Conservation (phyloP, 2,888 invertebrate genomes). For the Cylindroiulus punctatus region DNA sequence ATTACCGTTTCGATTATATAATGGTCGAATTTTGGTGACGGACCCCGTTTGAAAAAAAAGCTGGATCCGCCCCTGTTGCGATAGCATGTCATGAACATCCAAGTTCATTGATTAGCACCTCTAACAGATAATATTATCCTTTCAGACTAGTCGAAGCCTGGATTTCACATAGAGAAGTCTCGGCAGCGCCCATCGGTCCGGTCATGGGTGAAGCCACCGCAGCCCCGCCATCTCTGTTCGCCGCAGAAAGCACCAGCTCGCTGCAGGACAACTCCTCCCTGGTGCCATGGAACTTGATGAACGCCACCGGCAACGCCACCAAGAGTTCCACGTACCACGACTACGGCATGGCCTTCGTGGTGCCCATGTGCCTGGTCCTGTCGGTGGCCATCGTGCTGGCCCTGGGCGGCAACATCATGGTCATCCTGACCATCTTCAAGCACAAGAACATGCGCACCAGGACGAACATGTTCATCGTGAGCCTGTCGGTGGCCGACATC, state of each 20-base stretch:
- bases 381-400: slow-evolving; percentile 64
- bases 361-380: slow-evolving; percentile 63
- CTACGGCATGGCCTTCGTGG: slow-evolving; percentile 62
- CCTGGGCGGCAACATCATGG: slow-evolving; percentile 66
- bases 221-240: not conserved
- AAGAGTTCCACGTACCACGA: slow-evolving; percentile 48
- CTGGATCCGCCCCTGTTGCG: too few species aligned
- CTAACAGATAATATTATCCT: not conserved
- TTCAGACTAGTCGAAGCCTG: slow-evolving; percentile 37
- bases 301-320: not conserved
- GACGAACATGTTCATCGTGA: slow-evolving; percentile 68
- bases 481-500: slow-evolving; percentile 67
- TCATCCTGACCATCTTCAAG: slow-evolving; percentile 65
- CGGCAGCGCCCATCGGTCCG: not conserved
- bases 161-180: not conserved
- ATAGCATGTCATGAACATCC: too few species aligned
- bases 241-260: not conserved
- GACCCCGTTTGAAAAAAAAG: too few species aligned
- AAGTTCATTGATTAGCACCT: too few species aligned
- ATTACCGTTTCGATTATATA: too few species aligned
- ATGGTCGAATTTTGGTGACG: too few species aligned
- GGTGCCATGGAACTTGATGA: not conserved
- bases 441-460: slow-evolving; percentile 67
- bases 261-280: not conserved
- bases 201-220: not conserved